These are phyloP conservation scores for Panagrolaimus sp. DNA, from an alignment of 1,140 invertebrate genomes.

Conservation along the genomic window DNA sequence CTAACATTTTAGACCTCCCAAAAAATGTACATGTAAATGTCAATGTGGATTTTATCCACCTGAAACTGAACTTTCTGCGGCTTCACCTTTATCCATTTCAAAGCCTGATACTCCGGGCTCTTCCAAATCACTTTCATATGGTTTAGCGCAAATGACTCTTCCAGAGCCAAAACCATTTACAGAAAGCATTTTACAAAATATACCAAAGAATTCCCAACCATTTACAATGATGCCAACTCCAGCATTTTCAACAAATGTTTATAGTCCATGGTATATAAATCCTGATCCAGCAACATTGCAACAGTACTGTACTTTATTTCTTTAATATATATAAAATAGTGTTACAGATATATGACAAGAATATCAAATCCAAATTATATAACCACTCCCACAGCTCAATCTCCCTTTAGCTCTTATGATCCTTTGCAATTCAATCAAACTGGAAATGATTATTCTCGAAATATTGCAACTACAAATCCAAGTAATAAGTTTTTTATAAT, in stretches of 20 bases:
- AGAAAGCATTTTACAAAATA: neutral
- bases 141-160: neutral
- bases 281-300: neutral
- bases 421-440: neutral
- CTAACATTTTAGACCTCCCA: neutral
- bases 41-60: slow-evolving; percentile 21
- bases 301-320: neutral
- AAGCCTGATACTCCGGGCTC: neutral
- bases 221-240: no score
- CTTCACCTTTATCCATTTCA: neutral
- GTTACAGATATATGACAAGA: slow-evolving; percentile 17
- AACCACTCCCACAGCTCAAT: neutral
- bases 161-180: neutral
- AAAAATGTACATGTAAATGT: slow-evolving; percentile 23
- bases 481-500: neutral
- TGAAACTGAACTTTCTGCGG: neutral
- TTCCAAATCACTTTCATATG: neutral
- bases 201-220: neutral
- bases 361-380: neutral
- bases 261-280: neutral
- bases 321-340: neutral
- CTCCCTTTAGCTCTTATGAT: neutral
- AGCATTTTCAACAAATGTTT: neutral
- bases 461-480: neutral
- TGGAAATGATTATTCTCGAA: neutral